Evolutionary conservation across 1,140 invertebrate genomes (phyloP), one percentile per base, ranked within the genome.

Genomic region (Acyrthosiphon pisum): DNA sequence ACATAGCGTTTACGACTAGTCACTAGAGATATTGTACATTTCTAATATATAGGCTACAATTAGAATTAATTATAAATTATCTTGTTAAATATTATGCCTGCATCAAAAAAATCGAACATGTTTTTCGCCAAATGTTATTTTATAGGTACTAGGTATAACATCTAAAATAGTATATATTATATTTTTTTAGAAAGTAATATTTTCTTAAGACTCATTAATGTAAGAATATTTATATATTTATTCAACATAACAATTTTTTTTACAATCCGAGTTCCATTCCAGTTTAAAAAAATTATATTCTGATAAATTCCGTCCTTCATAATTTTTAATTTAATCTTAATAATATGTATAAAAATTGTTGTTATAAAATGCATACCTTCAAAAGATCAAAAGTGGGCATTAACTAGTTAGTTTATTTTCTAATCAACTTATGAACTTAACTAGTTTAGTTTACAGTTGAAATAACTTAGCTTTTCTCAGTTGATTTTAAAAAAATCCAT

Each of bases 61-160:
- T 90, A 30, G 37, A 60, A 90, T n/a, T 41, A 60, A 60, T 60
- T 68, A 90, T 68, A 44, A 90, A 68, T 44, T 56, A 44, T 89
- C n/a, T n/a, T 68, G 30, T 90, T 90, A 90, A 68, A 68, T 89
- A 90, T 41, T 18, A 68, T 90, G 1, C 35, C 18, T 56, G 53
- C 53, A 26, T 53, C 48, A 37, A 46, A 53, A 35, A 50, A 50
- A 88, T 1, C 0, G 22, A 88, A 53, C 48, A 53, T 22, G 20
- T 48, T 37, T 48, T 88, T 37, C 8, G 87, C 46, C 20, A 88
- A 88, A 88, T 88, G 2, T 50, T 87, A 37, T 83, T 6, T 87
- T 50, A 50, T 41, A 41, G 41, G 41, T 50, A n/a, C n/a, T n/a
- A 50, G 14, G 48, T 20, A 48, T 23, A 84, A 84, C 44, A 86